phyloP scores from a whole-genome alignment of 2,797 vertebrate genomes.

The Manis pentadactyla region DNA sequence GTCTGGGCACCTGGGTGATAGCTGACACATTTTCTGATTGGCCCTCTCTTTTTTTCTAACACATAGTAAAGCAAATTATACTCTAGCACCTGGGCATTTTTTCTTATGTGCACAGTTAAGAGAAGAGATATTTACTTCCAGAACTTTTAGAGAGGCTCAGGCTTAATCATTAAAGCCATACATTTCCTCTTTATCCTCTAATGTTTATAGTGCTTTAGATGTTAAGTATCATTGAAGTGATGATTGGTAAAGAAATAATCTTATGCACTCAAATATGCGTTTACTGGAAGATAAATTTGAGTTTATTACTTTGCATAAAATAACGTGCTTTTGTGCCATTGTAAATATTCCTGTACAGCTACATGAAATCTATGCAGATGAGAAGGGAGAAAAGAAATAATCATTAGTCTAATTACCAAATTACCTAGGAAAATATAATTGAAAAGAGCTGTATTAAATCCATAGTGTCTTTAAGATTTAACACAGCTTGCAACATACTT shows the following conservation, averaged over 20 bases:
- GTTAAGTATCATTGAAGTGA: neutral
- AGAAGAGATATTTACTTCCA: neutral
- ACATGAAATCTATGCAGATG: neutral
- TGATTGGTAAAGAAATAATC: neutral
- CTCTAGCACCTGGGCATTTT: neutral
- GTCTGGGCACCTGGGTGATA: neutral
- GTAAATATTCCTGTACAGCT: neutral
- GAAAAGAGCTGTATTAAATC: neutral
- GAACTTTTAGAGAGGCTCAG: neutral
- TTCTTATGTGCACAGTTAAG: neutral
- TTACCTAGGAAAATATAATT: slow-evolving; percentile 10
- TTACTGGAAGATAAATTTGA: slow-evolving; percentile 3
- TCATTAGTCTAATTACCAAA: neutral
- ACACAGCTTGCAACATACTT: neutral
- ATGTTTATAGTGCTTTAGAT: slow-evolving; percentile 3
- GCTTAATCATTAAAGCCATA: neutral
- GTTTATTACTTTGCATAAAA: slow-evolving; percentile 7
- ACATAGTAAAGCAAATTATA: neutral
- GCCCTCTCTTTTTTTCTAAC: neutral
- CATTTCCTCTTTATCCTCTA: slow-evolving; percentile 10
- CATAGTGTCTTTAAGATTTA: neutral
- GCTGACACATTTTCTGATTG: neutral
- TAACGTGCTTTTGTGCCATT: neutral
- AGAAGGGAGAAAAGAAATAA: neutral
- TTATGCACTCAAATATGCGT: neutral